Evolutionary conservation across 2,888 invertebrate genomes (phyloP).

Genomic region (Aporophyla lueneburgensis): DNA sequence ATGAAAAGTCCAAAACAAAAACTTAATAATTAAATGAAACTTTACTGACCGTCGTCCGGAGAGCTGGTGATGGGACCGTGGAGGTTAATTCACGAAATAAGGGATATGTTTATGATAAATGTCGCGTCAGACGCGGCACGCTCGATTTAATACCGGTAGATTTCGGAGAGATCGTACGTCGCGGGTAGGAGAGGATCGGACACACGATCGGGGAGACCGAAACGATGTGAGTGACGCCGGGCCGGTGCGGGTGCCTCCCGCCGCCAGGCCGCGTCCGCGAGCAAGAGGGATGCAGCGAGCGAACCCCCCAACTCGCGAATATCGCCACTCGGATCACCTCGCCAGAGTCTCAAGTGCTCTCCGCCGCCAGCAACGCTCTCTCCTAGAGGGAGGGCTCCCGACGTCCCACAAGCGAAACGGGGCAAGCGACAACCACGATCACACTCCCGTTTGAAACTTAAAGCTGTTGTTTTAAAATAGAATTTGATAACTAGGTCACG

Average conservation of each 20-base stretch:
- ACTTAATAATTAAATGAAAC: conserved; percentile 68
- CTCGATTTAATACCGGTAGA: conserved; percentile 85
- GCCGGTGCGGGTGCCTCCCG: conserved; percentile 82
- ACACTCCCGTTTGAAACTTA: conserved; percentile 76
- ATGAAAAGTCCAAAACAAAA: conserved; percentile 62
- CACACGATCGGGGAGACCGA: conserved; percentile 88
- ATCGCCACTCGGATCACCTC: conserved; percentile 86
- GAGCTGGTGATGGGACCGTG: conserved; percentile 67
- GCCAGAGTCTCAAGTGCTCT: conserved; percentile 88
- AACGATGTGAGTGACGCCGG: conserved; percentile 89
- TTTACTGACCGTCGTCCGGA: conserved; percentile 68
- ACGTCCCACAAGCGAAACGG: conserved; percentile 72
- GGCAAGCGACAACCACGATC: conserved; percentile 70
- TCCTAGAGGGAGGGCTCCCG: conserved; percentile 87
- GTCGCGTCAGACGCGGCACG: conserved; percentile 79
- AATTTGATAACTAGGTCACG: conserved; percentile 74
- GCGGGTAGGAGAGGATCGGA: conserved; percentile 88
- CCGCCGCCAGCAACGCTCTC: conserved; percentile 81
- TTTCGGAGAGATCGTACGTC: conserved; percentile 87
- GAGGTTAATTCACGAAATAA: conserved; percentile 72
- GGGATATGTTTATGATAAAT: conserved; percentile 76
- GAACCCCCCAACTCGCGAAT: conserved; percentile 83
- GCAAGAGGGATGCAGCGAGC: conserved; percentile 89
- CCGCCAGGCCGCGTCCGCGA: conserved; percentile 84
- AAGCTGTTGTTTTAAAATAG: conserved; percentile 72